Percentiles rank a stretch among this genome's conserved stretches.
These are phyloP conservation scores for Choreutis nemorana DNA, from an alignment of 2,888 invertebrate genomes.

Conservation along the genomic window DNA sequence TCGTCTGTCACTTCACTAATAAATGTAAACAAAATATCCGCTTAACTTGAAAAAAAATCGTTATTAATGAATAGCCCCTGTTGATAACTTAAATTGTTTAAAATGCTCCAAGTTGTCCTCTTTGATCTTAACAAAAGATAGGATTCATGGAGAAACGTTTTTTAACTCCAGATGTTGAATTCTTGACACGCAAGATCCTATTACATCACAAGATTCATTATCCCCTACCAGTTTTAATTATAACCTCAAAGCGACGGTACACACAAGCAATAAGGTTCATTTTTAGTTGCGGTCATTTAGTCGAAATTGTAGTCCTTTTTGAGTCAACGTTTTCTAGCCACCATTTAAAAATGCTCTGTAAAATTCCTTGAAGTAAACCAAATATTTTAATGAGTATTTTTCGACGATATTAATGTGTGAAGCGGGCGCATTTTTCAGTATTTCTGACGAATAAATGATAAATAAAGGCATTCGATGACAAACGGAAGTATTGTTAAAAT, in stretches of 20 bases:
- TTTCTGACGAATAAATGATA: slow-evolving; percentile 8
- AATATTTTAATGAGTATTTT: slow-evolving; percentile 57
- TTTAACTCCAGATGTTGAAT: slow-evolving; percentile 27
- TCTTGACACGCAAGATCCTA: slow-evolving; percentile 24
- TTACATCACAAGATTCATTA: slow-evolving; percentile 13
- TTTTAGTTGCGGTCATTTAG: too few relatives aligned
- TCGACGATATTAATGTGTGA: slow-evolving; percentile 35
- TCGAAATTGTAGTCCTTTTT: too few relatives aligned
- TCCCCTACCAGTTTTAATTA: too few relatives aligned
- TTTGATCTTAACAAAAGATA: slow-evolving; percentile 34
- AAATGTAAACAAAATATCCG: slow-evolving; percentile 60
- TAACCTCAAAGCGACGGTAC: too few relatives aligned
- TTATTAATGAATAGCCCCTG: slow-evolving; percentile 45
- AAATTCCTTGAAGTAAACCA: slow-evolving; percentile 43
- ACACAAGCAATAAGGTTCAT: too few relatives aligned
- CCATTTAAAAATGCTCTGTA: slow-evolving; percentile 15
- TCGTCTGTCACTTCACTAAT: slow-evolving; percentile 49
- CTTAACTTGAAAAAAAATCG: slow-evolving; percentile 40
- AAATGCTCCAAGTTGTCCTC: slow-evolving; percentile 28
- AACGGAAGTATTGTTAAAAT: slow-evolving; percentile 56
- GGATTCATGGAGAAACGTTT: slow-evolving; percentile 19
- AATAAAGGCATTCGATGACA: slow-evolving; percentile 8
- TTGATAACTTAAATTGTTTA: slow-evolving; percentile 54
- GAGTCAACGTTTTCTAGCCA: too few relatives aligned
- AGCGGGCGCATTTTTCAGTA: slow-evolving; percentile 28